Evolutionary conservation across 2,797 vertebrate species (phyloP), one percentile per base, ranked within the genome.

Genomic region (Miichthys miiuy): DNA sequence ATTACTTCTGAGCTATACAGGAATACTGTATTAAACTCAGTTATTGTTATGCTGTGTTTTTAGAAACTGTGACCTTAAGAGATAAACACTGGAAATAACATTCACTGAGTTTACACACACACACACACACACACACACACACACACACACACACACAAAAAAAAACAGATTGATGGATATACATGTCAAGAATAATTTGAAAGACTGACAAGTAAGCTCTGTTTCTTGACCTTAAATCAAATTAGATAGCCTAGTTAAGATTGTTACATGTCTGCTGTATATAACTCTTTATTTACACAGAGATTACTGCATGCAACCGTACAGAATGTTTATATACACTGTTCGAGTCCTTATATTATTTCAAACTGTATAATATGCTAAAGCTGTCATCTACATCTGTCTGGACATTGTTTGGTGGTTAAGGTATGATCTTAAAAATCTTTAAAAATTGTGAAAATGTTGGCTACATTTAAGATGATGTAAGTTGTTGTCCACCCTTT

Each of bases 181-280:
- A 51, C 47, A 69, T 71, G 56, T 51, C 62, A 68, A 58, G 56
- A 64, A 60, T 69, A 58, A 73, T 73, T 64, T 77, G 3, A 67
- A 60, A 66, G 60, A 78, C 12, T 69, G 64, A 68, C 38, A 41
- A 44, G 50, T 57, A 46, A 42, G 6, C 16, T 34, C 58, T 42
- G 18, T 62, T 38, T 60, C 12, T 60, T 60, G 41, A 72, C 69
- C 63, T 54, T 38, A 46, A 60, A 66, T 25, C 27, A 67, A 67
- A 67, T 48, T 25, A 56, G 67, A 46, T 23, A 67, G 54, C 17
- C 41, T 54, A 46, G 21, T 48, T 68, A 55, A 62, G 4, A 21
- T 48, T 61, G 47, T 68, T 27, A 23, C 25, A 47, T 63, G 21
- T 57, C 16, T n/a, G 12, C 23, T 72, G 30, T 18, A 72, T 25